Percentiles rank a stretch among this genome's conserved stretches.
Evolutionary conservation across 2,113 vertebrate genomes (phyloP).

Genomic region (Rhinoptilus africanus): DNA sequence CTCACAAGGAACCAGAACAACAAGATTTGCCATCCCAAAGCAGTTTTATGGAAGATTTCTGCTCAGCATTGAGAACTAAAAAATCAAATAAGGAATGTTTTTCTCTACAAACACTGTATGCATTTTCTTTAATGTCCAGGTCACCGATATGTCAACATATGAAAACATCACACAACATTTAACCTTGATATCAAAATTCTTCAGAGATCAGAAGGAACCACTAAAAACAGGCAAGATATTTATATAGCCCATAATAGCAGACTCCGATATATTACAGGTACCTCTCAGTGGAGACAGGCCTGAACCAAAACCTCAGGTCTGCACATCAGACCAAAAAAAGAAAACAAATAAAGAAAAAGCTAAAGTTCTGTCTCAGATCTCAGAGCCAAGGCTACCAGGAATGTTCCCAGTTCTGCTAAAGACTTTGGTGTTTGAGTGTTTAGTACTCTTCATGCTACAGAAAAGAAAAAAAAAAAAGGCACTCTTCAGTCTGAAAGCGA

Average conservation of each 20-base stretch:
- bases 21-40: neutral
- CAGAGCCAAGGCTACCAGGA: neutral
- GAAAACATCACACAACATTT: slow-evolving; percentile 18
- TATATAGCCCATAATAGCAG: neutral
- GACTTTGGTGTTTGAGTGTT: neutral
- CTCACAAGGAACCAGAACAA: neutral
- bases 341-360: neutral
- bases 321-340: neutral
- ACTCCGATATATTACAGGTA: neutral
- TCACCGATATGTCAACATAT: neutral
- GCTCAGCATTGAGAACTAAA: neutral
- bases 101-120: neutral
- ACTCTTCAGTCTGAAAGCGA: neutral
- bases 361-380: neutral
- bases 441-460: neutral
- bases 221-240: slow-evolving; percentile 22
- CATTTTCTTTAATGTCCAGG: neutral
- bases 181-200: slow-evolving; percentile 44
- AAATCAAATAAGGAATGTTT: neutral
- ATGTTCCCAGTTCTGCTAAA: neutral
- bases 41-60: neutral
- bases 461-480: no score
- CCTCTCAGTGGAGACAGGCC: neutral
- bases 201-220: slow-evolving; percentile 40
- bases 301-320: neutral